Evolutionary conservation across 2,888 invertebrate species (phyloP), one percentile per base, ranked within the genome.

Genomic region (Allacma fusca): DNA sequence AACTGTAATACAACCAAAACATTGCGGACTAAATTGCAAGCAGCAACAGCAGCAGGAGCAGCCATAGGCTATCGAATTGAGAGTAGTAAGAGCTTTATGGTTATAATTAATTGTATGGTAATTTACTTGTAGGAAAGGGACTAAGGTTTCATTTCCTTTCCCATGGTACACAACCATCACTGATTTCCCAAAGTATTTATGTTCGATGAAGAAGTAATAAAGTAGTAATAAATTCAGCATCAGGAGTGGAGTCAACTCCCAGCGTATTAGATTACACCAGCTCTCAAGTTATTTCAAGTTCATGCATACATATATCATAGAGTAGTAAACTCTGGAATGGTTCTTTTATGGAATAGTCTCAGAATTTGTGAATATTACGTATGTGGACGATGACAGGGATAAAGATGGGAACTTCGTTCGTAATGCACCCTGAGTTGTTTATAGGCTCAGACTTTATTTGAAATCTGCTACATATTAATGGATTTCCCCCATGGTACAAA

Each of bases 201-300:
- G 50, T 50, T 16, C 7, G 50, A 50, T 50, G 50, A 50, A 13
- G 50, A 50, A 50, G 50, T 50, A 50, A 50, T 50, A 50, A 50
- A 5, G 50, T n/a, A 50, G 50, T 50, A 5, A 50, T 50, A 50
- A 50, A 50, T 50, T 50, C 9, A 19, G 50, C 50, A 50, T 50
- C 50, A 50, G 50, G 50, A 50, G 50, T 50, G 19, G n/a, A 19
- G 50, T 50, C 50, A 50, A 50, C 50, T 50, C 50, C 50, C 50
- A 50, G 16, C 9, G 34, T 34, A 34, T 34, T 34, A 34, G 34
- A 34, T 34, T 34, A 7, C 34, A 34, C 34, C 34, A 34, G 34
- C 34, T 9, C 9, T 34, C 5, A n/a, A n/a, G n/a, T n/a, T 34
- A 34, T 34, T 34, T 34, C 34, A 34, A 34, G 34, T 7, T 34